These are phyloP conservation scores for Bombus confusus DNA, from an alignment of 1,140 invertebrate species.

Conservation along the genomic window DNA sequence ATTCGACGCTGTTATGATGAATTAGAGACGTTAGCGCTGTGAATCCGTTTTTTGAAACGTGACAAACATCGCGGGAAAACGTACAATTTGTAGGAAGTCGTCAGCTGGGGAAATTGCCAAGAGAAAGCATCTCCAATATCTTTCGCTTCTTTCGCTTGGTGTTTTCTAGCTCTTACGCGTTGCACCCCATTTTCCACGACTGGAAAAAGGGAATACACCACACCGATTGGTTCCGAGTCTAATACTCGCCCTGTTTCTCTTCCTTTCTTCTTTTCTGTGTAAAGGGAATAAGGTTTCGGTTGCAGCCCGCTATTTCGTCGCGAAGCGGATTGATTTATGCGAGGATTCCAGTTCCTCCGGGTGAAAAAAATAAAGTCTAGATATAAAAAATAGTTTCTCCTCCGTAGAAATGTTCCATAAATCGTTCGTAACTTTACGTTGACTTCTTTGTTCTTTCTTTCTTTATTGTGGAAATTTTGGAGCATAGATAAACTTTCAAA, in stretches of 20 bases:
- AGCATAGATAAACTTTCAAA: no score
- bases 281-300: conserved; percentile 57
- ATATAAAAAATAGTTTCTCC: background rate
- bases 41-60: background rate
- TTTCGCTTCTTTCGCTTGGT: conserved; percentile 25
- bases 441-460: no score
- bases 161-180: background rate
- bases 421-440: background rate
- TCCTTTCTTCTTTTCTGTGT: conserved; percentile 32
- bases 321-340: background rate
- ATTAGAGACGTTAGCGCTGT: background rate
- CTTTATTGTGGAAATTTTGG: no score
- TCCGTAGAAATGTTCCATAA: background rate
- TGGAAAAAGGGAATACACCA: conserved; percentile 45
- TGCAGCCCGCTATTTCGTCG: conserved; percentile 41
- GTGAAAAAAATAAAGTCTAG: background rate
- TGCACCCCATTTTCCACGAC: background rate
- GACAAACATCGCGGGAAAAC: background rate
- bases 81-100: background rate
- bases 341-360: background rate
- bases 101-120: conserved; percentile 35
- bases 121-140: conserved; percentile 34
- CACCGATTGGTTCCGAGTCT: conserved; percentile 57
- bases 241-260: background rate
- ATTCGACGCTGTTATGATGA: background rate